Evolutionary conservation across 2,797 vertebrate genomes (phyloP), one percentile per base, ranked within the genome.

Genomic region (Gephyroberyx darwinii): DNA sequence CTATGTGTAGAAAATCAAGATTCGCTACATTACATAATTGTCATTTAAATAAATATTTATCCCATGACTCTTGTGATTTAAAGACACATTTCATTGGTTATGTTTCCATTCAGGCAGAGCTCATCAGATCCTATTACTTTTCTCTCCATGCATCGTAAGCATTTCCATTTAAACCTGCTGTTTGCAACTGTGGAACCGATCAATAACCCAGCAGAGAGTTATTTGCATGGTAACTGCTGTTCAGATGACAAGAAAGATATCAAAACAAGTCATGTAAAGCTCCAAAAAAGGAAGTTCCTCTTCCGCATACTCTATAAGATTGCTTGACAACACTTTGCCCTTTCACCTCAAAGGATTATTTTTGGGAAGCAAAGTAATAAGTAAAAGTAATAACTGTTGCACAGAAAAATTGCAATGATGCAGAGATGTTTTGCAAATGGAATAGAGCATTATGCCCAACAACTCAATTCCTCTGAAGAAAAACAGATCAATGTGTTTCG

Each of bases 141-240:
- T 57, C 84, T 59, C 85, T 75, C 65, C 75, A 72, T 69, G 82
- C 74, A 60, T 83, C 75, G 69, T 65, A 78, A 71, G 74, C 66
- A 58, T 77, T 80, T 78, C 69, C 78, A 80, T 91, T 85, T 81
- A 85, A 80, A 73, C 87, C 84, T 70, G 88, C 88, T 87, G 88
- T 85, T 84, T 68, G 67, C 75, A 53, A 84, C 87, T 61, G 69
- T 69, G 77, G 71, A 83, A 70, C 75, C 71, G 70, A 91, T 92
- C 90, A 80, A 91, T 90, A 91, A 85, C 61, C 51, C 84, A 84
- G 84, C 77, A 39, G 82, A 79, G 78, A 63, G 71, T 74, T 78
- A 81, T 88, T 78, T 88, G 81, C 81, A 81, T 78, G 71, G 65
- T 71, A 83, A 65, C 83, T 43, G 47, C 58, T 53, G 75, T 48